A percentile compares a stretch with the other conserved stretches of the same genome.
These are phyloP conservation scores for Diploptera punctata DNA, from an alignment of 2,888 invertebrate genomes.

Conservation along the genomic window DNA sequence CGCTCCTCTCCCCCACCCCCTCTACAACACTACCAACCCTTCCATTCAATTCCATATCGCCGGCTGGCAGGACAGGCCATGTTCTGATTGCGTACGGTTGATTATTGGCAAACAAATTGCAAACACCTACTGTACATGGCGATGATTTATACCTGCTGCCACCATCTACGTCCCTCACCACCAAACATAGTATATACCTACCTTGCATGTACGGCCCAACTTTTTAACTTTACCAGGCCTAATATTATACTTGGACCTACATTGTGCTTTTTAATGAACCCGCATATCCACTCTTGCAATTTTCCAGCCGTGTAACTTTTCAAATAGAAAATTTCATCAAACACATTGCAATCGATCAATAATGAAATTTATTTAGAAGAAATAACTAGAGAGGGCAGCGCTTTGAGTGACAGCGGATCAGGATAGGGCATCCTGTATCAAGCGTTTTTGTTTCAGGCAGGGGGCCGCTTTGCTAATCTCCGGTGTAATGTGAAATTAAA, in stretches of 20 bases:
- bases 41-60: constrained; percentile 27
- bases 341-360: constrained; percentile 3
- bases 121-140: constrained; percentile 5
- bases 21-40: constrained; percentile 7
- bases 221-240: constrained; percentile 18
- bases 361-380: not conserved
- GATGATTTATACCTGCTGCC: constrained; percentile 20
- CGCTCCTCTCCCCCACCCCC: not conserved
- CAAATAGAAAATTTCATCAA: constrained; percentile 24
- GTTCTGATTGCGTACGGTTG: constrained; percentile 24
- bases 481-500: constrained; percentile 5
- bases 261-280: constrained; percentile 22
- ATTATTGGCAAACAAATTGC: constrained; percentile 30
- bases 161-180: not conserved
- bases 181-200: constrained; percentile 12
- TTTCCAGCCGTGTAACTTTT: constrained; percentile 2
- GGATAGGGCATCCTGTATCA: constrained; percentile 5
- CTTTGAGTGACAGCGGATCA: not conserved
- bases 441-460: not conserved
- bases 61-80: constrained; percentile 12
- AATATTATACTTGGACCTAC: constrained; percentile 15
- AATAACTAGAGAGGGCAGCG: not conserved
- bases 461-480: constrained; percentile 2
- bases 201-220: not conserved
- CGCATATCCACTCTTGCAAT: not conserved